phyloP scores from a whole-genome alignment of 92 coral and sea anemone genomes.

The Bergia puertoricense region DNA sequence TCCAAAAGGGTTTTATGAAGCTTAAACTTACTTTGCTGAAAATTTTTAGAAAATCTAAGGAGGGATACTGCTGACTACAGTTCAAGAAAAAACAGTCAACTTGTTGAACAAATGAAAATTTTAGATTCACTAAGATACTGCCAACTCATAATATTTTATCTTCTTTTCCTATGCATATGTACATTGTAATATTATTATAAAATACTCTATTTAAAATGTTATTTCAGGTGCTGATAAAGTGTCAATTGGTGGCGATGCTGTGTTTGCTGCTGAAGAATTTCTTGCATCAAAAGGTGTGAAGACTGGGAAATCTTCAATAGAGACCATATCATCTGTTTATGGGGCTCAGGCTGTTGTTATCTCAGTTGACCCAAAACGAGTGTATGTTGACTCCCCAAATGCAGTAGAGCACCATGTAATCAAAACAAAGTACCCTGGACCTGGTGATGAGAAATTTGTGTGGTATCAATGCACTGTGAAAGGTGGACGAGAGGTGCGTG shows the following conservation, averaged over 20 bases:
- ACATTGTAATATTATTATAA: too few species aligned
- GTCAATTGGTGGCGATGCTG: constrained; percentile 67
- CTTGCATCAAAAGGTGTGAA: constrained; percentile 49
- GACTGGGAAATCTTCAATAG: constrained; percentile 61
- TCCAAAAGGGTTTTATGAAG: too few species aligned
- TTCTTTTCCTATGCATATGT: background rate
- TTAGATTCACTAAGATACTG: too few species aligned
- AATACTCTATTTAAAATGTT: background rate
- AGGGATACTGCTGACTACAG: too few species aligned
- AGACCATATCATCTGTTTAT: constrained; percentile 57
- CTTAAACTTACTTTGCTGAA: too few species aligned
- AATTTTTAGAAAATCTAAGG: too few species aligned
- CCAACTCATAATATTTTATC: too few species aligned
- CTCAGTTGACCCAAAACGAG: constrained; percentile 63
- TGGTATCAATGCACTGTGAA: constrained; percentile 70
- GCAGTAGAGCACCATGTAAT: constrained; percentile 55
- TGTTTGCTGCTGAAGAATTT: constrained; percentile 56
- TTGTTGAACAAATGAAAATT: too few species aligned
- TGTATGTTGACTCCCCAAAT: constrained; percentile 52
- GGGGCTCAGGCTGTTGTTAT: constrained; percentile 67
- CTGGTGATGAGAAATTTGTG: constrained; percentile 52
- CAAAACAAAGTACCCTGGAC: constrained; percentile 47
- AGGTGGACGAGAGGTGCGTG: constrained; percentile 64
- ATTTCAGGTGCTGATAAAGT: constrained; percentile 71
- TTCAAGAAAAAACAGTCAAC: too few species aligned